These are phyloP conservation scores for Catagonus wagneri DNA, from an alignment of 2,113 vertebrate species.

Conservation along the genomic window DNA sequence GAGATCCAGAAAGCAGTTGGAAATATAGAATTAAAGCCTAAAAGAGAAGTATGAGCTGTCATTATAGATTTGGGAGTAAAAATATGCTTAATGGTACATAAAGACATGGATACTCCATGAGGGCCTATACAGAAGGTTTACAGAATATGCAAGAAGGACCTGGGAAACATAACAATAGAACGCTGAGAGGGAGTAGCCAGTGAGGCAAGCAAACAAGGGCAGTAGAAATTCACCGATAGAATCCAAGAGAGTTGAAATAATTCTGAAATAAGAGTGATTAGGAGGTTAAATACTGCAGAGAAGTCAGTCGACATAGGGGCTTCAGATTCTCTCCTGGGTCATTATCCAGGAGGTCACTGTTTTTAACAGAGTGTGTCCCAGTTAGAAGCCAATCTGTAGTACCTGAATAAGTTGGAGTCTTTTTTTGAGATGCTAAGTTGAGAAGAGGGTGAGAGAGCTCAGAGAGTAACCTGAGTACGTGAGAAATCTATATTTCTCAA, in stretches of 20 bases:
- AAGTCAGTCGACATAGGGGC: not conserved
- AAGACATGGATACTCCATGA: not conserved
- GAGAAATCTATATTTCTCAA: not conserved
- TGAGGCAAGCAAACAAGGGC: not conserved
- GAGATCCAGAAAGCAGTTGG: not conserved
- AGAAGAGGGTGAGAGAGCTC: not conserved
- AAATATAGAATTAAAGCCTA: not conserved
- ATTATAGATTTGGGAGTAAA: conserved; percentile 3
- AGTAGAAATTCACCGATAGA: not conserved
- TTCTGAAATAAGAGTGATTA: not conserved
- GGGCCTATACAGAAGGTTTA: not conserved
- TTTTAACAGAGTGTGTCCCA: not conserved
- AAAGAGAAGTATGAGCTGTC: not conserved
- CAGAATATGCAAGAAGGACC: not conserved
- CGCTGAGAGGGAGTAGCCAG: not conserved
- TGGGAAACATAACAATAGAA: not conserved
- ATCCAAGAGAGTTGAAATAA: not conserved
- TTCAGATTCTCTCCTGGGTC: not conserved
- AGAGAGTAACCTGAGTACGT: not conserved
- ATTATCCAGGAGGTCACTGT: not conserved
- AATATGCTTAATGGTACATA: not conserved
- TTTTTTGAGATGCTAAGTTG: not conserved
- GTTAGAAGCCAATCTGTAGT: not conserved
- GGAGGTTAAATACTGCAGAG: not conserved
- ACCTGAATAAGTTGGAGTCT: not conserved